Percentiles rank a stretch among this genome's conserved stretches.
These are phyloP conservation scores for Oncorhynchus masou DNA, from an alignment of 2,113 vertebrate genomes.

Conservation along the genomic window DNA sequence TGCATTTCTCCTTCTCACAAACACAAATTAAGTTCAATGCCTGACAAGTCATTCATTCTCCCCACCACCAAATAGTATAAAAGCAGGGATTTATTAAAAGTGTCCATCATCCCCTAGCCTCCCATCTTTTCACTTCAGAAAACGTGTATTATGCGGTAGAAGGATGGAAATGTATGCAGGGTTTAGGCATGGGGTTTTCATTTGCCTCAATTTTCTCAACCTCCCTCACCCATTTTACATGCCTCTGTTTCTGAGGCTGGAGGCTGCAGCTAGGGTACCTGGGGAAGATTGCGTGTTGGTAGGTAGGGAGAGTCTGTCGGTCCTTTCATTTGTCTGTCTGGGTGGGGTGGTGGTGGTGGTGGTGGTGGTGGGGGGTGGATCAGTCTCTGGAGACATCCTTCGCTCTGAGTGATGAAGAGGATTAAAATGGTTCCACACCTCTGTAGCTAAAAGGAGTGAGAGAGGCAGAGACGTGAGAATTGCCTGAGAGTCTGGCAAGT, in stretches of 20 bases:
- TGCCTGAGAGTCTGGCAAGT: too few relatives aligned
- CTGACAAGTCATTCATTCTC: constrained; percentile 56
- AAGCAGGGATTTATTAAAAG: constrained; percentile 59
- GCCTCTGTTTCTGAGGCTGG: background rate
- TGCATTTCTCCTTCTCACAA: constrained; percentile 33
- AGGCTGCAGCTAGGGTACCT: background rate
- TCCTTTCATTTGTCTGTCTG: background rate
- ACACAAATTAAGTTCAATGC: constrained; percentile 48
- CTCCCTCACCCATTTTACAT: background rate
- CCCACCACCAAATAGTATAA: constrained; percentile 21
- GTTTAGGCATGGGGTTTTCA: constrained; percentile 47
- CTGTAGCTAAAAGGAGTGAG: too few relatives aligned
- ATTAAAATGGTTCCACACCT: too few relatives aligned
- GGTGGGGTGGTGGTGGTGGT: background rate
- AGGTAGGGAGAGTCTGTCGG: background rate
- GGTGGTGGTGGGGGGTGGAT: background rate
- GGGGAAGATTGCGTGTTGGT: background rate
- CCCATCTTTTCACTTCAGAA: constrained; percentile 54
- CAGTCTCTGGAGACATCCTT: too few relatives aligned
- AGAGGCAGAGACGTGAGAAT: too few relatives aligned
- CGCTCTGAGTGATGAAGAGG: background rate
- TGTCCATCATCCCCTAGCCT: constrained; percentile 46
- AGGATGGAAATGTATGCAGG: constrained; percentile 60
- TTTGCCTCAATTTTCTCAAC: constrained; percentile 24
- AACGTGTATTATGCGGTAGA: constrained; percentile 63